Evolutionary conservation across 1,140 invertebrate species (phyloP).

Genomic region (Bombyx mandarina): DNA sequence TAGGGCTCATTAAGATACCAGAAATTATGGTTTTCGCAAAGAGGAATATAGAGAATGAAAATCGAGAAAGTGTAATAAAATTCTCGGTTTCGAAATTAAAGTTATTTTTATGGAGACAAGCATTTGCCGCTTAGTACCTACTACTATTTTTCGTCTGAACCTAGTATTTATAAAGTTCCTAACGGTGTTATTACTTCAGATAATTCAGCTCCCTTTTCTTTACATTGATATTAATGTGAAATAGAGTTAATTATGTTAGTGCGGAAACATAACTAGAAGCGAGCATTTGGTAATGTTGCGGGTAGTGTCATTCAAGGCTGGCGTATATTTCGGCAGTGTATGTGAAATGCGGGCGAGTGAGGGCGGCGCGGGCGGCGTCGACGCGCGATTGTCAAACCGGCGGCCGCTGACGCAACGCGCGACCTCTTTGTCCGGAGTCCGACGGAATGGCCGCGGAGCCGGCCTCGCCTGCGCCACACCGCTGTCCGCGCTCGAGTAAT

Average conservation of each 20-base stretch:
- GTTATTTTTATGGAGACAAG: too few species aligned
- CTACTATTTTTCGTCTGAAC: too few species aligned
- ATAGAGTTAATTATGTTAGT: conserved; percentile 1
- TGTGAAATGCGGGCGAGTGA: conserved; percentile 35
- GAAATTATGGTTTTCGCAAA: conserved; percentile 59
- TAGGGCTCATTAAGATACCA: conserved; percentile 56
- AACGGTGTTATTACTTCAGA: too few species aligned
- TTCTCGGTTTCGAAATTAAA: too few species aligned
- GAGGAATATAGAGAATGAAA: conserved; percentile 30
- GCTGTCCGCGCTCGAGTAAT: conserved; percentile 53
- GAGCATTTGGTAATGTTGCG: conserved; percentile 33
- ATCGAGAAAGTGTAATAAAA: conserved; percentile 25
- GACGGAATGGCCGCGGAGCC: conserved; percentile 52
- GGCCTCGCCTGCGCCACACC: conserved; percentile 39
- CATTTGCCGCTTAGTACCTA: too few species aligned
- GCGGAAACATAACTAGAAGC: conserved; percentile 22
- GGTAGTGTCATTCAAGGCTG: conserved; percentile 41
- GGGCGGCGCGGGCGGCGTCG: conserved; percentile 18
- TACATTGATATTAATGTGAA: too few species aligned
- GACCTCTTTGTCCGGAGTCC: conserved; percentile 62
- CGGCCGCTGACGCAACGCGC: conserved; percentile 34
- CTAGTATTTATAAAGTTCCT: too few species aligned
- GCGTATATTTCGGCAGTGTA: conserved; percentile 41
- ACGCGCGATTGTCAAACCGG: conserved; percentile 24
- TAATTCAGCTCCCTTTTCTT: too few species aligned